These are phyloP conservation scores for Thecocarcelia acutangulata DNA, from an alignment of 2,888 invertebrate species.

Conservation along the genomic window DNA sequence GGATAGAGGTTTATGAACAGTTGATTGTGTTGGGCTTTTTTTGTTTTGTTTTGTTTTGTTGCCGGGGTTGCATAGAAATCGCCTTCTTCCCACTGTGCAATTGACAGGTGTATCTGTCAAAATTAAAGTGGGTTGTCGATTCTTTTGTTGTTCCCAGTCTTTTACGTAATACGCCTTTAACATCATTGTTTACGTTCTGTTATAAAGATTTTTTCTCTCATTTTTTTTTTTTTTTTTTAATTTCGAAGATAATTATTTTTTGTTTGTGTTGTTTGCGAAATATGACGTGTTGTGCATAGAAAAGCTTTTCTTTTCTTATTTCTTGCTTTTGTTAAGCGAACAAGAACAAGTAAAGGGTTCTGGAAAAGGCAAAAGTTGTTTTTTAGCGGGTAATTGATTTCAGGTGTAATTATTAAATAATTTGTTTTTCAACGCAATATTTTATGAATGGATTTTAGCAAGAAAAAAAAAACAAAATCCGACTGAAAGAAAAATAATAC, in stretches of 20 bases:
- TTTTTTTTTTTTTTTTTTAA: slow-evolving; percentile 27
- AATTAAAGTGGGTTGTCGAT: slow-evolving; percentile 64
- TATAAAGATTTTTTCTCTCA: slow-evolving; percentile 8
- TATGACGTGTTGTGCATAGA: slow-evolving; percentile 29
- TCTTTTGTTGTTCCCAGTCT: slow-evolving; percentile 54
- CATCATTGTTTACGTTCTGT: slow-evolving; percentile 52
- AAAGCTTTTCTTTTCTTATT: slow-evolving; percentile 11
- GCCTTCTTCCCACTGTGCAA: slow-evolving; percentile 70
- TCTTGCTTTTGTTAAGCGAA: not conserved
- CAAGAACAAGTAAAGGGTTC: slow-evolving; percentile 27
- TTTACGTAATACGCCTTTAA: slow-evolving; percentile 62
- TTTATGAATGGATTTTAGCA: no score
- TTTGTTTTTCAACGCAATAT: no score
- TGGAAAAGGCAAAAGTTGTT: not conserved
- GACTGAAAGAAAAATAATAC: no score
- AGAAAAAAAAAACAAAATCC: no score
- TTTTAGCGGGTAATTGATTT: not conserved
- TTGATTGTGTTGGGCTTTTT: slow-evolving; percentile 33
- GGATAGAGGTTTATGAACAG: slow-evolving; percentile 14
- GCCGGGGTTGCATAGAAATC: slow-evolving; percentile 52
- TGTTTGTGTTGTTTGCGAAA: slow-evolving; percentile 8
- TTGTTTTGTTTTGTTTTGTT: slow-evolving; percentile 18
- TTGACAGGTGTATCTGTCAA: slow-evolving; percentile 75
- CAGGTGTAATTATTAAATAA: no score
- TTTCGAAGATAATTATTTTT: slow-evolving; percentile 61